phyloP scores from a whole-genome alignment of 1,140 invertebrate species.

The Parasteatoda tepidariorum region DNA sequence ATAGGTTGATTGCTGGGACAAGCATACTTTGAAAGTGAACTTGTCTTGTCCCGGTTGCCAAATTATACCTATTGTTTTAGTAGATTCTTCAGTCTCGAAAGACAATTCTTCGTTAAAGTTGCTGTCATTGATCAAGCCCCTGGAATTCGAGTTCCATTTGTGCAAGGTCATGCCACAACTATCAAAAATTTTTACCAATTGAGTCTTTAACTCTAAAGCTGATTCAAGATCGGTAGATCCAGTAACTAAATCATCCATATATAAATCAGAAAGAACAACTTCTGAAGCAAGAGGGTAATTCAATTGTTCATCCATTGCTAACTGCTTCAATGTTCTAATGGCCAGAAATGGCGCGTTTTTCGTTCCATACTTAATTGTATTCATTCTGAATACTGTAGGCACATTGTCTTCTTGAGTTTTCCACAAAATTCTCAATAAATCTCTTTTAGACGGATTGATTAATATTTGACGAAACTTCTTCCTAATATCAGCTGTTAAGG shows the following conservation, averaged over 20 bases:
- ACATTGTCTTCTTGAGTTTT: background rate
- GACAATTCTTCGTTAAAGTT: background rate
- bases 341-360: background rate
- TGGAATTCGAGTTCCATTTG: background rate
- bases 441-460: background rate
- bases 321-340: background rate
- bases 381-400: background rate
- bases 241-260: background rate
- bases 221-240: background rate
- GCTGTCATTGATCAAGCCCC: background rate
- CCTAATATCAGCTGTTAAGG: background rate
- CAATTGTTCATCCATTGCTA: background rate
- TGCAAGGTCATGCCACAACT: background rate
- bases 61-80: too few species aligned
- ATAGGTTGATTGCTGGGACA: too few species aligned
- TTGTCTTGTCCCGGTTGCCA: too few species aligned
- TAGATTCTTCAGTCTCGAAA: too few species aligned
- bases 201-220: background rate
- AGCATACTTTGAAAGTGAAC: too few species aligned
- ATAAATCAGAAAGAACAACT: background rate
- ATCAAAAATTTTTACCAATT: too few species aligned
- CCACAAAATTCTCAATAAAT: background rate
- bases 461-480: slow-evolving; percentile 1
- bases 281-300: background rate
- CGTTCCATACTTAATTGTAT: background rate